Conservation (phyloP, 2,113 vertebrate species). For the Leuciscus idus region DNA sequence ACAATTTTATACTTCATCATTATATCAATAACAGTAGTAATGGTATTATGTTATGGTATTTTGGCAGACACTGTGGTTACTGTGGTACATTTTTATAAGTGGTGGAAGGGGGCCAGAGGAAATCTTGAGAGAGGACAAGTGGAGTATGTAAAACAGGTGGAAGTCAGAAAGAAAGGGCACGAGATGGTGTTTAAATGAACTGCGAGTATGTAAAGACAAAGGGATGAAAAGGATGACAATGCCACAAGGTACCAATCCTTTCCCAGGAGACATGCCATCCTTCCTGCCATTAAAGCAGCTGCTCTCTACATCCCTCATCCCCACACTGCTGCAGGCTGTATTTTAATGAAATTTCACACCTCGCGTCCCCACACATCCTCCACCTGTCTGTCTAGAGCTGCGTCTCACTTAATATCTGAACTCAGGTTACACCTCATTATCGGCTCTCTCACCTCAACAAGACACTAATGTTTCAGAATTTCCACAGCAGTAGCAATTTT, state of each 20-base stretch:
- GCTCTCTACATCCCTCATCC: background rate
- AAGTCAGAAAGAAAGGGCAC: background rate
- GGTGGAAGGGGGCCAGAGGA: background rate
- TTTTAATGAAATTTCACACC: conserved; percentile 47
- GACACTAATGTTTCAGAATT: conserved; percentile 1
- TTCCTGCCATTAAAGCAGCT: conserved; percentile 9
- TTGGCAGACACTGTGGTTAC: background rate
- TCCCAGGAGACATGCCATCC: background rate
- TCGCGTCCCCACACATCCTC: background rate
- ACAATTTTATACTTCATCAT: background rate
- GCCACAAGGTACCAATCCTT: background rate
- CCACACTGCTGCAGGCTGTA: conserved; percentile 11
- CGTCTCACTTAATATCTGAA: conserved; percentile 6
- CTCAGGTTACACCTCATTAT: conserved; percentile 31
- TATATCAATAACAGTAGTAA: background rate
- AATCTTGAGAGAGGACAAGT: background rate
- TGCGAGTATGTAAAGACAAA: background rate
- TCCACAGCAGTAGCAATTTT: background rate
- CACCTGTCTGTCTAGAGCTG: conserved; percentile 26
- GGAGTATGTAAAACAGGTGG: conserved; percentile 3
- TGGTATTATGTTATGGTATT: background rate
- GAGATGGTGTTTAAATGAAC: background rate
- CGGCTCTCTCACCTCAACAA: conserved; percentile 18
- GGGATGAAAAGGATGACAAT: background rate
- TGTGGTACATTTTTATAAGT: background rate